Evolutionary conservation across 2,113 vertebrate species (phyloP).

Genomic region (Rhea pennata): DNA sequence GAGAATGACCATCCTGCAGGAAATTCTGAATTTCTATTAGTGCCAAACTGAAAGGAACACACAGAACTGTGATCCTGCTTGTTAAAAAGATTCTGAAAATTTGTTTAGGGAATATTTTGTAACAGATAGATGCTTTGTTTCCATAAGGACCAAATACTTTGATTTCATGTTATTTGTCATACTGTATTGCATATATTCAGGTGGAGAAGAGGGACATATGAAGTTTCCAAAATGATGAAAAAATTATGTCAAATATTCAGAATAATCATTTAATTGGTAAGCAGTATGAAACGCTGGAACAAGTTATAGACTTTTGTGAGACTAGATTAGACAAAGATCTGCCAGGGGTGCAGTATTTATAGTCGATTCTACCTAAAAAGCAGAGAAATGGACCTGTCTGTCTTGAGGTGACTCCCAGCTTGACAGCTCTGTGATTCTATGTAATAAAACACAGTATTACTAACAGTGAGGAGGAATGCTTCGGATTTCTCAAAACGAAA

Average conservation of each 20-base stretch:
- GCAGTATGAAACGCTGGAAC: neutral
- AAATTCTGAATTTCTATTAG: neutral
- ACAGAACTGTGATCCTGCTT: neutral
- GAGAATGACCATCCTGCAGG: neutral
- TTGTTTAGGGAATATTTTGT: neutral
- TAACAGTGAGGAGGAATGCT: conserved; percentile 12
- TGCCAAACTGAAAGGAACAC: neutral
- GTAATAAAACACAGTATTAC: conserved; percentile 25
- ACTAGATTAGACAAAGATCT: neutral
- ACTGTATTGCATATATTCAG: neutral
- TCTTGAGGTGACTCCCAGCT: conserved; percentile 20
- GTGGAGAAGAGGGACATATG: neutral
- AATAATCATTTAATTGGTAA: neutral
- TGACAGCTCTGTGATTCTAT: conserved; percentile 26
- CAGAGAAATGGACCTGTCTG: conserved; percentile 3
- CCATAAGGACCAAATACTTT: neutral
- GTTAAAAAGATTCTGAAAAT: neutral
- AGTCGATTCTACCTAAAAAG: neutral
- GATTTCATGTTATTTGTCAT: neutral
- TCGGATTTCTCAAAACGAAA: conserved; percentile 39
- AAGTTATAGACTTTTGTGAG: neutral
- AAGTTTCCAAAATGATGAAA: neutral
- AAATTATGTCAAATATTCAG: neutral
- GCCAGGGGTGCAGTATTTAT: neutral
- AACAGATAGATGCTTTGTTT: neutral